These are phyloP conservation scores for Aphelinus atriplicis DNA, from an alignment of 1,140 invertebrate genomes.

Conservation along the genomic window DNA sequence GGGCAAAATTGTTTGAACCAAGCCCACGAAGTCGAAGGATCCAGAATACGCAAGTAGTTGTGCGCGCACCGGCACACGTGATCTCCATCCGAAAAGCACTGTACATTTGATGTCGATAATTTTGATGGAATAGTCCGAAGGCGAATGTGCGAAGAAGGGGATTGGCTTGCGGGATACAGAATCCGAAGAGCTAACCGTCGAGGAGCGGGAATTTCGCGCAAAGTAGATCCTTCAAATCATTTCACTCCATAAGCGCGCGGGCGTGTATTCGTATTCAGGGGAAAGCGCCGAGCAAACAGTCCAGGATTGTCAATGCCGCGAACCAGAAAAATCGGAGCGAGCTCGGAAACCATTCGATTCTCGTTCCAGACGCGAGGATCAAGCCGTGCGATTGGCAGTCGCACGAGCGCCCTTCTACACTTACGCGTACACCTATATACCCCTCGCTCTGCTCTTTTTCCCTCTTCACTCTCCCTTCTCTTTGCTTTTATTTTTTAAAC, in stretches of 20 bases:
- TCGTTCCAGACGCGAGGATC: constrained; percentile 14
- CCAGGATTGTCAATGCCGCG: constrained; percentile 22
- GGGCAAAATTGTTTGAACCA: too few relatives aligned
- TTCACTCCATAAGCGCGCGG: neutral
- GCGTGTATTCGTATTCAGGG: constrained; percentile 9
- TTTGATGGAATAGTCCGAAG: too few relatives aligned
- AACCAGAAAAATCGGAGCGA: constrained; percentile 12
- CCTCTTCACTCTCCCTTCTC: neutral
- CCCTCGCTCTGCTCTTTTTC: neutral
- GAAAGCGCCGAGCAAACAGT: constrained; percentile 22
- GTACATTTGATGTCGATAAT: too few relatives aligned
- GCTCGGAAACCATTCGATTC: constrained; percentile 21
- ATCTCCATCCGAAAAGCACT: too few relatives aligned
- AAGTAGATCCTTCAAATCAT: constrained; percentile 6
- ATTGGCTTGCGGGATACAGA: too few relatives aligned
- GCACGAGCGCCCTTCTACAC: constrained; percentile 2
- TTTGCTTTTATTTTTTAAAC: constrained; percentile 3
- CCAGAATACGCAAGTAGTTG: too few relatives aligned
- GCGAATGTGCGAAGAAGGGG: too few relatives aligned
- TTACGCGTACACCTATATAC: neutral
- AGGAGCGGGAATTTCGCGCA: neutral
- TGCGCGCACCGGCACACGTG: too few relatives aligned
- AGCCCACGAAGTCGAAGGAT: too few relatives aligned
- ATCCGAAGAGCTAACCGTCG: neutral
- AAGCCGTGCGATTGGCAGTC: constrained; percentile 21